Conservation (phyloP, 2,888 invertebrate genomes). For the Patella pellucida region DNA sequence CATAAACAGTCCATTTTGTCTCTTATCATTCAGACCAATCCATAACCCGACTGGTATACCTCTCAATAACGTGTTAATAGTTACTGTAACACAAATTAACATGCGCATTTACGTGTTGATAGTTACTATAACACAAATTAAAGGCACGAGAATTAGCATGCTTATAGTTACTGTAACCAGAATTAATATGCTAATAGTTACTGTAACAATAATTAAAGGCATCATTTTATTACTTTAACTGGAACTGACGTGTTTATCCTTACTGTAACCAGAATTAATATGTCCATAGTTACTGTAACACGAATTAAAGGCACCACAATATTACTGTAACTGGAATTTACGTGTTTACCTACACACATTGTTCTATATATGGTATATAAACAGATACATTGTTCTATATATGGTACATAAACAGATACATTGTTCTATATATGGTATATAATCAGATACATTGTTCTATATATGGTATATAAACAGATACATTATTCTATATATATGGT, state of each 20-base stretch:
- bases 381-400: constrained; percentile 47
- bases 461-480: constrained; percentile 20
- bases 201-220: neutral
- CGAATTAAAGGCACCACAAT: no score
- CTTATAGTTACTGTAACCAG: no score
- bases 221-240: neutral
- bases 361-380: no score
- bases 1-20: constrained; percentile 36
- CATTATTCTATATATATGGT: constrained; percentile 54
- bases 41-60: constrained; percentile 40
- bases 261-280: neutral
- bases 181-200: no score
- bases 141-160: neutral
- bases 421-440: no score
- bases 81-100: no score
- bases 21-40: constrained; percentile 53
- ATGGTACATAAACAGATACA: neutral
- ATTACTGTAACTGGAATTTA: no score
- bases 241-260: no score
- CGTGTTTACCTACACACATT: no score
- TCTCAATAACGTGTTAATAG: constrained; percentile 45
- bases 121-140: constrained; percentile 37
- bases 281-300: neutral
- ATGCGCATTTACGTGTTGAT: constrained; percentile 45
- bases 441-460: no score